Conservation (phyloP, 2,888 invertebrate genomes). For the Tachystola acroxantha region DNA sequence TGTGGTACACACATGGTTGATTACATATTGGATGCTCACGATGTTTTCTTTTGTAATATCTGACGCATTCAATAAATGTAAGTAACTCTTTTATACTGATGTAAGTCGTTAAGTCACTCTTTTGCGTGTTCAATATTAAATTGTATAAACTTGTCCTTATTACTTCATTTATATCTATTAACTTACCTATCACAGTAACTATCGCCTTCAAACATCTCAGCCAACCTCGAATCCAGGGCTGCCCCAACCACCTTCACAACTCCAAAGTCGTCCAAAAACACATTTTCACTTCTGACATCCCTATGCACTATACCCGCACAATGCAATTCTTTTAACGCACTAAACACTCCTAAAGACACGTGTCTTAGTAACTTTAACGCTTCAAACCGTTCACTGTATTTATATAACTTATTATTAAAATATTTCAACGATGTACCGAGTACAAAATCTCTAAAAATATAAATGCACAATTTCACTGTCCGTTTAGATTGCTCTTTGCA, state of each 20-base stretch:
- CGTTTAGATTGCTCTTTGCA: constrained; percentile 74
- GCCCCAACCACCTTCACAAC: constrained; percentile 81
- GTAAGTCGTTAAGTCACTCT: too few species aligned
- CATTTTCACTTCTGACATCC: constrained; percentile 85
- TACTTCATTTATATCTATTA: too few species aligned
- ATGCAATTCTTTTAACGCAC: constrained; percentile 88
- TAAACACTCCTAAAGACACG: constrained; percentile 84
- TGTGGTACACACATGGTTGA: too few species aligned
- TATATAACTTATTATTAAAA: constrained; percentile 32
- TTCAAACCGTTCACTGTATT: constrained; percentile 48
- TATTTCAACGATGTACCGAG: constrained; percentile 60
- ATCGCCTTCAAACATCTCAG: constrained; percentile 73
- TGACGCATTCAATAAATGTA: too few species aligned
- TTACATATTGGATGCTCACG: too few species aligned
- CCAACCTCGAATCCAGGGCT: constrained; percentile 82
- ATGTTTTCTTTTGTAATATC: too few species aligned
- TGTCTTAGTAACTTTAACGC: constrained; percentile 73
- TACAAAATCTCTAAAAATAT: constrained; percentile 85
- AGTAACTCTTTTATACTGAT: too few species aligned
- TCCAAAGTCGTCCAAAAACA: constrained; percentile 84
- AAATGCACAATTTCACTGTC: constrained; percentile 66
- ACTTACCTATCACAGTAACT: constrained; percentile 57
- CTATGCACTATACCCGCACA: constrained; percentile 89
- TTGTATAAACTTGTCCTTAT: too few species aligned
- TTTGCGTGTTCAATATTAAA: too few species aligned